A percentile compares a stretch with the other conserved stretches of the same genome.
phyloP scores from a whole-genome alignment of 2,888 invertebrate genomes.

The Heliconius cydno region DNA sequence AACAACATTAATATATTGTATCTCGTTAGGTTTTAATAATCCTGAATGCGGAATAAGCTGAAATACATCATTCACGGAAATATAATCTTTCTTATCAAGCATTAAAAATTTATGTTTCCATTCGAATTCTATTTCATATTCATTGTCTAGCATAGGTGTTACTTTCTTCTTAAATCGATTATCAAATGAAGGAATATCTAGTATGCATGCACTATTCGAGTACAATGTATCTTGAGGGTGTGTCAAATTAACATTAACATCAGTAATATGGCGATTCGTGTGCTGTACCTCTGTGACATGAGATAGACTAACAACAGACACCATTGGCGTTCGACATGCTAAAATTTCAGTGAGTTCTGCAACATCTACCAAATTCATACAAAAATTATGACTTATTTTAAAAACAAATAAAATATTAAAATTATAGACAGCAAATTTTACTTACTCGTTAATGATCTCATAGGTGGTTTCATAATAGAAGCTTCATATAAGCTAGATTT shows the following conservation, averaged over 20 bases:
- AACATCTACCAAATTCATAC: constrained; percentile 46
- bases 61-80: constrained; percentile 67
- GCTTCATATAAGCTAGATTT: constrained; percentile 47
- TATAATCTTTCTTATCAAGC: constrained; percentile 50
- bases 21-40: constrained; percentile 78
- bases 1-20: constrained; percentile 75
- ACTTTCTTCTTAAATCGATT: constrained; percentile 59
- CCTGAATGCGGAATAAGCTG: constrained; percentile 79
- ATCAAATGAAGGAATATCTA: constrained; percentile 52
- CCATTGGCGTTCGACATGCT: constrained; percentile 46
- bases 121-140: constrained; percentile 60
- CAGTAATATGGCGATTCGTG: constrained; percentile 1
- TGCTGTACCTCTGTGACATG: constrained; percentile 16
- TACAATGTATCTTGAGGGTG: constrained; percentile 43
- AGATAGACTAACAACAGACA: constrained; percentile 46
- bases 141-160: constrained; percentile 63
- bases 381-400: not conserved
- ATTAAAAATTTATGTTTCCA: constrained; percentile 69
- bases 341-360: constrained; percentile 52
- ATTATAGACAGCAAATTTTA: not conserved
- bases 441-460: constrained; percentile 48
- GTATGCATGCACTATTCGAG: constrained; percentile 47
- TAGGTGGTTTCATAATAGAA: constrained; percentile 51
- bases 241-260: constrained; percentile 36
- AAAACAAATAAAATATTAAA: not conserved